Evolutionary conservation across 2,797 vertebrate species (phyloP), one percentile per base, ranked within the genome.

Genomic region (Diplodus puntazzo): DNA sequence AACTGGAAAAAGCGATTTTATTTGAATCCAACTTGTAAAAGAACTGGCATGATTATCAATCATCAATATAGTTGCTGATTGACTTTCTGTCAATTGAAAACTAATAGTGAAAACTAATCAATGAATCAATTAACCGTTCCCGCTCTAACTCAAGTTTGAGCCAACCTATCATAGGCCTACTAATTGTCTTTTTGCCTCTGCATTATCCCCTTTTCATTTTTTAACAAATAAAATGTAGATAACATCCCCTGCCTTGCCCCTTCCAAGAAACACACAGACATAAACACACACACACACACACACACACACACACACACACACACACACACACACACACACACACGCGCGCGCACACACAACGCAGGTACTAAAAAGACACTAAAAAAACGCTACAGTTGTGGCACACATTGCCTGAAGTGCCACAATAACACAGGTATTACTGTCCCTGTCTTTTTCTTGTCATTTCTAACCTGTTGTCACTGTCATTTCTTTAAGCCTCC

Each of bases 401-500:
- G 57, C 17, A 11, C 11, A 2, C 12, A 48, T 27, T 43, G 39
- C 25, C 45, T 23, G 18, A 39, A 17, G 66, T 49, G 46, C 52
- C 45, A 18, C n/a, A 62, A 8, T 49, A 48, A 54, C 69, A 42
- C 55, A n/a, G 21, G 49, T 21, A 46, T 81, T 70, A 45, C 62
- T 62, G 65, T 59, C 49, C 16, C n/a, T 54, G 27, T 77, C 18
- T 63, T 65, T 59, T 68, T 43, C 52, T 50, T 65, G 53, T 62
- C 43, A 63, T 20, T 13, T 83, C 48, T 61, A 49, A 76, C 50
- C 69, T 39, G 25, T 69, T 80, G 62, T 45, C 73, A 42, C 75
- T 71, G 54, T 74, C 77, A 52, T 27, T 66, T 50, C 75, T 57
- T 59, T 66, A n/a, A 80, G 50, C 70, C 69, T 72, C 58, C 55